A percentile compares a stretch with the other conserved stretches of the same genome.
Evolutionary conservation across 92 coral and sea anemone genomes (phyloP).

Genomic region (Zoanthus gigantus): DNA sequence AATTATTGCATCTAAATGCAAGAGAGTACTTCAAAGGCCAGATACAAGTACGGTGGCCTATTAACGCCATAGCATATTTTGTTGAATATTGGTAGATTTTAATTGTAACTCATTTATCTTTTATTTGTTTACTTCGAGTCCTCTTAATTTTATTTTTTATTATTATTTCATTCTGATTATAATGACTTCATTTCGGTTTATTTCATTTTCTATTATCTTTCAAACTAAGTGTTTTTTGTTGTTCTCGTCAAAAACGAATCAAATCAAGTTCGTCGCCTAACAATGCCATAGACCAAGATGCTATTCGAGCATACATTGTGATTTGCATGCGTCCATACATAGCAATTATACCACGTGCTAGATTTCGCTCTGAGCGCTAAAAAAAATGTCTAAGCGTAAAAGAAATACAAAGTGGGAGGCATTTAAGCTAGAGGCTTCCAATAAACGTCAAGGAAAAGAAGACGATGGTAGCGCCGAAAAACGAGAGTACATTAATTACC

Average conservation of each 20-base stretch:
- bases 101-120: not conserved
- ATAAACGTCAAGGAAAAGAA: constrained; percentile 18
- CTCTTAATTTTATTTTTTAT: not conserved
- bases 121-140: not conserved
- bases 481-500: constrained; percentile 36
- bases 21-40: no score
- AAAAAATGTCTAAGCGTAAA: constrained; percentile 42
- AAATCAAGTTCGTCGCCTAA: constrained; percentile 48
- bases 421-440: constrained; percentile 24
- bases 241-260: not conserved
- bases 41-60: not conserved
- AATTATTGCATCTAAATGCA: no score
- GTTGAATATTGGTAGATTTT: not conserved
- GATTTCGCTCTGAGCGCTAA: not conserved
- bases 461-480: constrained; percentile 8
- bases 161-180: not conserved
- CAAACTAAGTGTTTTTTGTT: not conserved
- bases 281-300: constrained; percentile 53
- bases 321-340: not conserved
- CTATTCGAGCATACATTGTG: constrained; percentile 27
- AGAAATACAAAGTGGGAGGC: constrained; percentile 49
- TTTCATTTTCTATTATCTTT: not conserved
- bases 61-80: constrained; percentile 20
- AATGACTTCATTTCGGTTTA: not conserved
- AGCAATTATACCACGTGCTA: not conserved